Conservation (phyloP, 2,113 vertebrate genomes). For the Zosterops lateralis region DNA sequence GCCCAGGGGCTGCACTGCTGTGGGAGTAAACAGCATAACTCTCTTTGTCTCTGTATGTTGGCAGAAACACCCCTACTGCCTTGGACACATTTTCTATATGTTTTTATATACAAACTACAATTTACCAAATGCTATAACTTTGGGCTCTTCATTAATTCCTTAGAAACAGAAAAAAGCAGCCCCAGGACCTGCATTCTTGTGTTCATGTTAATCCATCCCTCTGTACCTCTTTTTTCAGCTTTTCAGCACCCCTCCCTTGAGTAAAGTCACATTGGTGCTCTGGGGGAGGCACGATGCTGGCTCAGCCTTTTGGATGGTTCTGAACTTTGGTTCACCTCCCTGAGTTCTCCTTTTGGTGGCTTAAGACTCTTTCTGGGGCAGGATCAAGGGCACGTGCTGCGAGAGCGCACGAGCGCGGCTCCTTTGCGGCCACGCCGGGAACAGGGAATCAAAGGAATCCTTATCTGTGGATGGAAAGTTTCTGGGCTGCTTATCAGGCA, state of each 20-base stretch:
- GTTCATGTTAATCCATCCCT: not conserved
- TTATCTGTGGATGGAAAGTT: slow-evolving; percentile 55
- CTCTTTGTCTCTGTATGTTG: not conserved
- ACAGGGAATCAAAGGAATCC: not conserved
- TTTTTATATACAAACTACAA: not conserved
- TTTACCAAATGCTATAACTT: not conserved
- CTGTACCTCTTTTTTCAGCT: not conserved
- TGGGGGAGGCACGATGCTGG: not conserved
- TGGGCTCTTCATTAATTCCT: not conserved
- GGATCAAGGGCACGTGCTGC: not conserved
- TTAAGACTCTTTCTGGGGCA: not conserved
- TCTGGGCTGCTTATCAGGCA: slow-evolving; percentile 34
- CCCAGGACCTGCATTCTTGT: not conserved
- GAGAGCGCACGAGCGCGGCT: not conserved
- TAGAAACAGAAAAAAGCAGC: not conserved
- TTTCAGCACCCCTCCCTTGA: not conserved
- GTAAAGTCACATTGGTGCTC: not conserved
- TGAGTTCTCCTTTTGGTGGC: not conserved
- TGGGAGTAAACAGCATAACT: not conserved
- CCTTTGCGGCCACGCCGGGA: not conserved
- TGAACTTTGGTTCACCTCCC: slow-evolving; percentile 21
- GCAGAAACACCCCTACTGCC: not conserved
- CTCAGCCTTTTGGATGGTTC: not conserved
- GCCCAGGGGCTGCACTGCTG: not conserved
- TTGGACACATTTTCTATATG: not conserved